Evolutionary conservation across 2,888 invertebrate genomes (phyloP).

Genomic region (Mythimna pallens): DNA sequence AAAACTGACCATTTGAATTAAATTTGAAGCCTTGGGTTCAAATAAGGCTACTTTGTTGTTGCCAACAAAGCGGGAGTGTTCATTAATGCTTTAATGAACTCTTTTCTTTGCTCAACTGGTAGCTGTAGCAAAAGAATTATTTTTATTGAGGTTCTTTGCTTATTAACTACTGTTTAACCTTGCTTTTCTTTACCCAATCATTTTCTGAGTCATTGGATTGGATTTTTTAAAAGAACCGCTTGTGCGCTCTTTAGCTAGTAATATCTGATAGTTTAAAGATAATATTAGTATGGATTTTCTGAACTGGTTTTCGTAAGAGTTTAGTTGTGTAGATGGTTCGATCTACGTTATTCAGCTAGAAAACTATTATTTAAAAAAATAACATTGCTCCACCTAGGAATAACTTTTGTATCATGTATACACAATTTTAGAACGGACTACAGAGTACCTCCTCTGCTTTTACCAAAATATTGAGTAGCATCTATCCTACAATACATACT

Average conservation of each 20-base stretch:
- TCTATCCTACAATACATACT: neutral
- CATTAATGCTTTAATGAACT: slow-evolving; percentile 48
- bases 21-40: slow-evolving; percentile 51
- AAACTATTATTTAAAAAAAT: no score
- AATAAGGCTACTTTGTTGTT: slow-evolving; percentile 41
- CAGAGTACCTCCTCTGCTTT: neutral
- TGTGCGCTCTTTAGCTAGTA: neutral
- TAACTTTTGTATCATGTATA: no score
- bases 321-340: no score
- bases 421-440: neutral
- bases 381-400: no score
- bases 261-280: neutral
- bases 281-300: neutral
- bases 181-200: slow-evolving; percentile 11
- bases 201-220: slow-evolving; percentile 12
- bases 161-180: slow-evolving; percentile 43
- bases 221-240: slow-evolving; percentile 9
- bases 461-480: neutral
- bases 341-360: no score
- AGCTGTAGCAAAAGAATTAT: slow-evolving; percentile 37
- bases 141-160: slow-evolving; percentile 19
- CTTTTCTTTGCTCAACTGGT: slow-evolving; percentile 32
- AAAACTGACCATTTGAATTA: slow-evolving; percentile 74
- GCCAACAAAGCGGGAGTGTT: slow-evolving; percentile 28
- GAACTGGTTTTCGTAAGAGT: no score